These are phyloP conservation scores for Iphiclides podalirius DNA, from an alignment of 2,888 invertebrate genomes.

Conservation along the genomic window DNA sequence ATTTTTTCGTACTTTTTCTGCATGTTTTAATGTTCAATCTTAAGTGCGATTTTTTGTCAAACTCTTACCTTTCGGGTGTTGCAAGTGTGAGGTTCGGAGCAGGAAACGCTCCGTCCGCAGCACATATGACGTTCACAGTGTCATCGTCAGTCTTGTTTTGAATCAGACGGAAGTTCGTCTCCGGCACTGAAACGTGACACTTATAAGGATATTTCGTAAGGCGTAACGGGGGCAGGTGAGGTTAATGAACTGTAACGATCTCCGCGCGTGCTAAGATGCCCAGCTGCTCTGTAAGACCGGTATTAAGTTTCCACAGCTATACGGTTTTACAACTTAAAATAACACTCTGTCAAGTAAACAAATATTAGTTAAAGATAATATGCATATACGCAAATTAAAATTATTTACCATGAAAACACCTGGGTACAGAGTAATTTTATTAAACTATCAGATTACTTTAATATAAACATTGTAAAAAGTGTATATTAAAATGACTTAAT, in stretches of 20 bases:
- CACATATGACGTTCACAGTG: constrained; percentile 77
- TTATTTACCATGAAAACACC: too few relatives aligned
- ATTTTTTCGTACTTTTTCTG: too few relatives aligned
- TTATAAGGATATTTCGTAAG: constrained; percentile 16
- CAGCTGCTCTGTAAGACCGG: constrained; percentile 10
- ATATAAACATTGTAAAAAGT: too few relatives aligned
- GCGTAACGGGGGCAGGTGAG: constrained; percentile 24
- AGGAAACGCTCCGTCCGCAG: constrained; percentile 78
- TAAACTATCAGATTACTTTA: too few relatives aligned
- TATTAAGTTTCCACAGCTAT: constrained; percentile 13
- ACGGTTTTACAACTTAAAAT: neutral
- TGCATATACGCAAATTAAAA: too few relatives aligned
- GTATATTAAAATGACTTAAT: too few relatives aligned
- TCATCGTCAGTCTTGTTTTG: constrained; percentile 77
- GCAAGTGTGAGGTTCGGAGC: constrained; percentile 76
- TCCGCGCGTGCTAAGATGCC: constrained; percentile 15
- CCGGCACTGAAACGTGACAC: constrained; percentile 64
- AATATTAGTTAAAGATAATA: too few relatives aligned
- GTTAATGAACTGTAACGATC: constrained; percentile 26
- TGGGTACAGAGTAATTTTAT: too few relatives aligned
- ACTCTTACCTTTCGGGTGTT: constrained; percentile 68
- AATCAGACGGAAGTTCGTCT: constrained; percentile 74
- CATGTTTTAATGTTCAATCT: too few relatives aligned
- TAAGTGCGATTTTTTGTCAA: too few relatives aligned
- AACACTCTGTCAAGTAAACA: too few relatives aligned